These are phyloP conservation scores for Eulemur mongoz DNA, from an alignment of 2,797 vertebrate genomes.

Conservation along the genomic window DNA sequence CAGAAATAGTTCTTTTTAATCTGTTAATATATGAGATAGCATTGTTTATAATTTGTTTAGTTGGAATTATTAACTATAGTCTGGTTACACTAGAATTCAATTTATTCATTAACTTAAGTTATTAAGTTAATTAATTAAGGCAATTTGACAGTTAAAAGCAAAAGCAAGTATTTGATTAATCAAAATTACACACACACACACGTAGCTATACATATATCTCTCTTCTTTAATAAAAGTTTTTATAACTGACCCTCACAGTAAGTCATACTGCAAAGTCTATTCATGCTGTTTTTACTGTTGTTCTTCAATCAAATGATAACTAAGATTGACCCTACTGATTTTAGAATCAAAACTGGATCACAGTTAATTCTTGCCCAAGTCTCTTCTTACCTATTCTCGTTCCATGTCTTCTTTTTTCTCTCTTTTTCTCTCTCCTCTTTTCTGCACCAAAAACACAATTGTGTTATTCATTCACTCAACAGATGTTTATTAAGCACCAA, in stretches of 20 bases:
- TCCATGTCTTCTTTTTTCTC: background rate
- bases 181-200: background rate
- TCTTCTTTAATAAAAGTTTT: background rate
- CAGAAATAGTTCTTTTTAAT: background rate
- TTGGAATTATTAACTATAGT: background rate
- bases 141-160: background rate
- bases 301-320: background rate
- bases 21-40: background rate
- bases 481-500: background rate
- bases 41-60: background rate
- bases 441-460: background rate
- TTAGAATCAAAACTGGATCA: background rate
- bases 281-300: background rate
- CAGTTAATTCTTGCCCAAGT: background rate
- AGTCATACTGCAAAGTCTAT: background rate
- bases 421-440: background rate
- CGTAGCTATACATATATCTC: background rate
- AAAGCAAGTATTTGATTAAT: conserved; percentile 33
- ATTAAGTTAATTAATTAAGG: background rate
- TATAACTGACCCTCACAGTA: background rate
- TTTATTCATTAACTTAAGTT: background rate
- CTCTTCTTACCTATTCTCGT: background rate
- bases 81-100: background rate
- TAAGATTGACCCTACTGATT: background rate
- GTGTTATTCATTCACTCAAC: background rate